Percentiles rank a stretch among this genome's conserved stretches.
Conservation (phyloP, 1,140 invertebrate genomes). For the Bombus pyrosoma region DNA sequence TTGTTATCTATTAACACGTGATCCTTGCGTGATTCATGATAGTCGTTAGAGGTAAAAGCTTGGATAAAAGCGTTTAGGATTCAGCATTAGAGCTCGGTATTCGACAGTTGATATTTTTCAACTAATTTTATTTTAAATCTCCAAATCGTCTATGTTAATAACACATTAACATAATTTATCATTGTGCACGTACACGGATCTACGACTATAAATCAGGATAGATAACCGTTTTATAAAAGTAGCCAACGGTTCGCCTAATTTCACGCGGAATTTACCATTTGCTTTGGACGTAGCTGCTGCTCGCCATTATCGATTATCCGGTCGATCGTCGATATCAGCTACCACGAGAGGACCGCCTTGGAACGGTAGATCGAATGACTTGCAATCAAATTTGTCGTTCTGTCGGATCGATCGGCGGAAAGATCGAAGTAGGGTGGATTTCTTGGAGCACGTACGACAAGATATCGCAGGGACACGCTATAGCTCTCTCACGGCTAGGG, state of each 20-base stretch:
- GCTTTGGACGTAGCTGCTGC: slow-evolving; percentile 44
- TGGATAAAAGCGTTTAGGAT: neutral
- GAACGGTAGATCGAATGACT: slow-evolving; percentile 33
- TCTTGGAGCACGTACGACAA: neutral
- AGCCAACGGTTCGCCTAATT: slow-evolving; percentile 62
- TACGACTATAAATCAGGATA: neutral
- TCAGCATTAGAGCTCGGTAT: neutral
- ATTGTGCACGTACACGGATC: neutral
- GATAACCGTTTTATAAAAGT: slow-evolving; percentile 54
- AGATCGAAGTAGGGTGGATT: neutral
- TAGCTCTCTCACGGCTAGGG: too few relatives aligned
- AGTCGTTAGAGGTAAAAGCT: neutral
- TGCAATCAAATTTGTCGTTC: slow-evolving; percentile 7
- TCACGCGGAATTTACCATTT: slow-evolving; percentile 73
- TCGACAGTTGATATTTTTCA: neutral
- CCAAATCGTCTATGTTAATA: neutral
- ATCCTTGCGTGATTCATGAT: neutral
- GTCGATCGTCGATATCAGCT: slow-evolving; percentile 57
- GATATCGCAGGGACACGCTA: neutral
- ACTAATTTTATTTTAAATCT: neutral
- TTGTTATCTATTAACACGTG: neutral
- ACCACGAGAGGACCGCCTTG: slow-evolving; percentile 24
- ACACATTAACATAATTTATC: neutral
- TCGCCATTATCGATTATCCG: slow-evolving; percentile 66
- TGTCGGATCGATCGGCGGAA: neutral